Conservation (phyloP, 2,888 invertebrate species). For the Cephus rjabovi region DNA sequence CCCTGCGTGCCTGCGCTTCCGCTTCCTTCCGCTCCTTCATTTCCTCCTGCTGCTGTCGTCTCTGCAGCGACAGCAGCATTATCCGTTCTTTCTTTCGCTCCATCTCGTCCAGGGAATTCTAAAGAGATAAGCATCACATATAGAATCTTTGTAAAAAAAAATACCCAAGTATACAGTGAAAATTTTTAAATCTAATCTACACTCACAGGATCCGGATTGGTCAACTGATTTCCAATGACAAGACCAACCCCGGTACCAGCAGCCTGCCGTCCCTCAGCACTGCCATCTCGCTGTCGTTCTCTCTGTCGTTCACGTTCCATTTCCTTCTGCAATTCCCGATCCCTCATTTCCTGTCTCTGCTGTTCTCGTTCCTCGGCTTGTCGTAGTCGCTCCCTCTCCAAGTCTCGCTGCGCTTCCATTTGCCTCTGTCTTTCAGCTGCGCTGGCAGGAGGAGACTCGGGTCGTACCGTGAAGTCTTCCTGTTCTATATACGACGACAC, state of each 20-base stretch:
- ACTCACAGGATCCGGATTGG: conserved; percentile 77
- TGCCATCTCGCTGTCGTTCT: conserved; percentile 50
- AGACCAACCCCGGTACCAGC: conserved; percentile 66
- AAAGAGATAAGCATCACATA: conserved; percentile 33
- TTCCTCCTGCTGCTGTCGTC: conserved; percentile 92
- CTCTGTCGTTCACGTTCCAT: conserved; percentile 61
- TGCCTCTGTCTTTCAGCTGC: conserved; percentile 64
- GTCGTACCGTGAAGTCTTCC: conserved; percentile 51
- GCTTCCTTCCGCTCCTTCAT: conserved; percentile 86
- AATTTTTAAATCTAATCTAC: conserved; percentile 10
- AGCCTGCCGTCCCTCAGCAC: conserved; percentile 47
- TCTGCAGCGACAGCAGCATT: conserved; percentile 87
- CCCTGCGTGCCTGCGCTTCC: conserved; percentile 80
- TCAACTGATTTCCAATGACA: conserved; percentile 76
- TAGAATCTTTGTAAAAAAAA: conserved; percentile 4
- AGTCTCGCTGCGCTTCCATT: conserved; percentile 65
- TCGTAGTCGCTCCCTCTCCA: conserved; percentile 59
- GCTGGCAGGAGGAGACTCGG: conserved; percentile 48
- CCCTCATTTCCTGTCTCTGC: conserved; percentile 56
- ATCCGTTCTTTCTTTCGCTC: conserved; percentile 93
- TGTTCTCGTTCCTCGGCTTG: conserved; percentile 60
- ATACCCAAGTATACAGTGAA: conserved; percentile 6
- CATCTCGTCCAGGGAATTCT: conserved; percentile 91
- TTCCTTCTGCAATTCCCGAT: conserved; percentile 62
- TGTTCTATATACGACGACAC: conserved; percentile 57